These are phyloP conservation scores for Acrossocheilus wenchowensis DNA, from an alignment of 2,797 vertebrate genomes.

Conservation along the genomic window DNA sequence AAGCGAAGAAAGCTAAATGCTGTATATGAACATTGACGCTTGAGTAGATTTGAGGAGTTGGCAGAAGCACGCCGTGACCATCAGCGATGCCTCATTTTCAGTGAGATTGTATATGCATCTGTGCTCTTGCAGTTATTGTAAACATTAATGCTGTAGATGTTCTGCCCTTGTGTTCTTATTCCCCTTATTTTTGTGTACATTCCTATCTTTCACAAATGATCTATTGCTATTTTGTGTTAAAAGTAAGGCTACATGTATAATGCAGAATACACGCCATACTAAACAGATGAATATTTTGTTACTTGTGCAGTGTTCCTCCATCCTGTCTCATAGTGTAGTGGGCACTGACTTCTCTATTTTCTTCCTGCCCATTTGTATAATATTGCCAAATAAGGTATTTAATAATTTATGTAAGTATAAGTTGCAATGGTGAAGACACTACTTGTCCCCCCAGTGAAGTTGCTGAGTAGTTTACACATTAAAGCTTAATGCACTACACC, in stretches of 20 bases:
- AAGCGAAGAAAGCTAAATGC: constrained; percentile 48
- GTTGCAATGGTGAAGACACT: constrained; percentile 71
- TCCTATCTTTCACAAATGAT: constrained; percentile 77
- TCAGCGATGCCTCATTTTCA: constrained; percentile 53
- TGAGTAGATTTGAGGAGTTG: constrained; percentile 8
- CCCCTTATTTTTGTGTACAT: constrained; percentile 83
- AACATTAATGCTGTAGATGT: constrained; percentile 45
- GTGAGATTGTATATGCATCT: constrained; percentile 57
- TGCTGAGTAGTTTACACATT: constrained; percentile 82
- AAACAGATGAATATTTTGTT: constrained; percentile 79
- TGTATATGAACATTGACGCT: not conserved
- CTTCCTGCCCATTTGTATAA: constrained; percentile 82
- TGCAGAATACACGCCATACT: constrained; percentile 70
- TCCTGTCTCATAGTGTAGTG: constrained; percentile 63
- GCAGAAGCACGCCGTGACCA: constrained; percentile 41
- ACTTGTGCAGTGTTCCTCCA: constrained; percentile 78
- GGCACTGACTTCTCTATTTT: constrained; percentile 66
- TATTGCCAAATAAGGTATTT: constrained; percentile 84
- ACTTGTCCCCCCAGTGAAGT: constrained; percentile 74
- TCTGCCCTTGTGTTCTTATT: constrained; percentile 63
- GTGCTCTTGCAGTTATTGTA: constrained; percentile 55
- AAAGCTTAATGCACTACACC: constrained; percentile 80
- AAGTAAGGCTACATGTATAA: constrained; percentile 81
- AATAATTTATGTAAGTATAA: constrained; percentile 80
- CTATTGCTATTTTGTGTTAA: constrained; percentile 72